Percentiles rank a stretch among this genome's conserved stretches.
These are phyloP conservation scores for Agrochola lychnidis DNA, from an alignment of 2,888 invertebrate species.

Conservation along the genomic window DNA sequence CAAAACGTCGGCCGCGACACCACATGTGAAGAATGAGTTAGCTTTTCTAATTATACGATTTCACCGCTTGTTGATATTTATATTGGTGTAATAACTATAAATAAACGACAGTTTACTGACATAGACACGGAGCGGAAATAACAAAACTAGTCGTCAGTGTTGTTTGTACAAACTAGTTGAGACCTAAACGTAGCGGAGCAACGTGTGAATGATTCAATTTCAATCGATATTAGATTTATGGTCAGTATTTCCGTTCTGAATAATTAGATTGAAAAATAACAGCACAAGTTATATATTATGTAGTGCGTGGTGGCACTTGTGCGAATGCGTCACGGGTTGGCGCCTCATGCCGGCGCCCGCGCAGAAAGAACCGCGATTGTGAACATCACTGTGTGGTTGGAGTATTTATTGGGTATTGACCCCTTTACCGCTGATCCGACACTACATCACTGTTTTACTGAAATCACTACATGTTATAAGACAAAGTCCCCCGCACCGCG, in stretches of 20 bases:
- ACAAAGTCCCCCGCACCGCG: too few species aligned
- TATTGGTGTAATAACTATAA: conserved; percentile 52
- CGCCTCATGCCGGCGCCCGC: conserved; percentile 59
- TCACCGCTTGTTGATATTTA: conserved; percentile 47
- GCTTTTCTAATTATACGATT: conserved; percentile 47
- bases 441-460: conserved; percentile 56
- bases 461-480: not conserved
- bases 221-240: conserved; percentile 61
- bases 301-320: conserved; percentile 57
- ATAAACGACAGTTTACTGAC: conserved; percentile 51
- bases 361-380: conserved; percentile 61
- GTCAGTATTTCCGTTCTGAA: conserved; percentile 60
- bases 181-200: conserved; percentile 34
- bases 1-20: conserved; percentile 38
- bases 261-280: conserved; percentile 66
- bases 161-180: conserved; percentile 35
- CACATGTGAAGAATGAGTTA: conserved; percentile 32
- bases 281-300: conserved; percentile 37
- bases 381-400: conserved; percentile 40
- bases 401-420: conserved; percentile 71
- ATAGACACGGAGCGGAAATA: conserved; percentile 54
- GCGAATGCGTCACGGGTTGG: conserved; percentile 66
- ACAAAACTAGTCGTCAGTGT: conserved; percentile 41
- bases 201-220: conserved; percentile 63
- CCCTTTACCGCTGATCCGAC: conserved; percentile 66